Evolutionary conservation across 2,113 vertebrate species (phyloP).

Genomic region (Hemiprocne comata): DNA sequence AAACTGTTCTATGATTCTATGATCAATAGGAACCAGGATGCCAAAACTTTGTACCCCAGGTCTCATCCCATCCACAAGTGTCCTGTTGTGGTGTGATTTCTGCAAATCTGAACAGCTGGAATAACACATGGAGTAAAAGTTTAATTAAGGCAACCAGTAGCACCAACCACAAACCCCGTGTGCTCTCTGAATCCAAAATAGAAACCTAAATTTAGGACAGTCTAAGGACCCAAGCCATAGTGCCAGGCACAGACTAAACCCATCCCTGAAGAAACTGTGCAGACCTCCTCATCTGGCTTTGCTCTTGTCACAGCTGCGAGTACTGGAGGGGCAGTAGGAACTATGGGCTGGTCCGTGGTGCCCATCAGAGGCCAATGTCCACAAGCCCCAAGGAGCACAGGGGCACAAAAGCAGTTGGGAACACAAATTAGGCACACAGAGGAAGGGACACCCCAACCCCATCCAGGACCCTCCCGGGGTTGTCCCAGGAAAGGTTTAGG

Average conservation of each 20-base stretch:
- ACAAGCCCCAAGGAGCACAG: neutral
- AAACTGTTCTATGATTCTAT: too few relatives aligned
- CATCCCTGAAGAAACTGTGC: neutral
- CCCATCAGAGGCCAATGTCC: neutral
- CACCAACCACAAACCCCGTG: neutral
- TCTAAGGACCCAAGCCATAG: neutral
- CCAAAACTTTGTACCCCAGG: neutral
- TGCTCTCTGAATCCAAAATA: neutral
- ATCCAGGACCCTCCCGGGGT: neutral
- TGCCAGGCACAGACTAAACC: neutral
- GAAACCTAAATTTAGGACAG: neutral
- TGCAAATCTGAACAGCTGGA: neutral
- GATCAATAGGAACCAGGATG: neutral
- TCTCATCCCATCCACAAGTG: neutral
- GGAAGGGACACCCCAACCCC: neutral
- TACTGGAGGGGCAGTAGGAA: rapidly evolving
- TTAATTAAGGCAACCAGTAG: neutral
- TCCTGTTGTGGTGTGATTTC: neutral
- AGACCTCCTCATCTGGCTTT: neutral
- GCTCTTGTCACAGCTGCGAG: neutral
- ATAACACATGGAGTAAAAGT: neutral
- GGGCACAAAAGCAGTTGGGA: neutral
- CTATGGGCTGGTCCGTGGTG: neutral
- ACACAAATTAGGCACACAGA: neutral
- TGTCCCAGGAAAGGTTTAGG: neutral